Evolutionary conservation across 2,888 invertebrate genomes (phyloP).

Genomic region (Oeneis ivallda): DNA sequence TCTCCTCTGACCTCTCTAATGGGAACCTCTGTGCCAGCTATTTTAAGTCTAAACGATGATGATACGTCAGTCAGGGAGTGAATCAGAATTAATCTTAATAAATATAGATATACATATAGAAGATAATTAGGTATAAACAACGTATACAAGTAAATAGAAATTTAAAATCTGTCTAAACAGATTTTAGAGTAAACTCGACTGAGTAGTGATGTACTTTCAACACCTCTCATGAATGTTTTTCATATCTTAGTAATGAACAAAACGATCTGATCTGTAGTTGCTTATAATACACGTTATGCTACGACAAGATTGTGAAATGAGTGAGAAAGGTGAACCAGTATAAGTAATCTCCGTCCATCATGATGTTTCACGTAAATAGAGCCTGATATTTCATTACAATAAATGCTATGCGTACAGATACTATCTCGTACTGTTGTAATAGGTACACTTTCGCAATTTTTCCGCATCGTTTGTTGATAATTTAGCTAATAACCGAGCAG

Average conservation of each 20-base stretch:
- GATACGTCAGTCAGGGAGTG: no score
- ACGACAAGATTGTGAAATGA: constrained; percentile 31
- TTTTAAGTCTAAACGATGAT: no score
- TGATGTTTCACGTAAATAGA: constrained; percentile 65
- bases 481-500: constrained; percentile 20
- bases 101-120: no score
- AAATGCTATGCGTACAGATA: constrained; percentile 42
- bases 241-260: constrained; percentile 16
- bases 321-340: constrained; percentile 67
- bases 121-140: no score
- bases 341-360: constrained; percentile 55
- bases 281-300: constrained; percentile 21
- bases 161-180: neutral
- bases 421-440: constrained; percentile 29
- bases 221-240: constrained; percentile 4
- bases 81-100: no score
- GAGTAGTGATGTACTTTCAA: constrained; percentile 7
- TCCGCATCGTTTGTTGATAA: constrained; percentile 28
- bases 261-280: constrained; percentile 11
- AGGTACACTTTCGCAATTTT: constrained; percentile 21
- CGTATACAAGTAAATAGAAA: neutral
- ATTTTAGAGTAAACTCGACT: neutral
- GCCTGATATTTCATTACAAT: constrained; percentile 60
- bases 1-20: no score
- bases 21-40: no score